These are phyloP conservation scores for Malaclemys terrapin DNA, from an alignment of 2,113 vertebrate species.

Conservation along the genomic window DNA sequence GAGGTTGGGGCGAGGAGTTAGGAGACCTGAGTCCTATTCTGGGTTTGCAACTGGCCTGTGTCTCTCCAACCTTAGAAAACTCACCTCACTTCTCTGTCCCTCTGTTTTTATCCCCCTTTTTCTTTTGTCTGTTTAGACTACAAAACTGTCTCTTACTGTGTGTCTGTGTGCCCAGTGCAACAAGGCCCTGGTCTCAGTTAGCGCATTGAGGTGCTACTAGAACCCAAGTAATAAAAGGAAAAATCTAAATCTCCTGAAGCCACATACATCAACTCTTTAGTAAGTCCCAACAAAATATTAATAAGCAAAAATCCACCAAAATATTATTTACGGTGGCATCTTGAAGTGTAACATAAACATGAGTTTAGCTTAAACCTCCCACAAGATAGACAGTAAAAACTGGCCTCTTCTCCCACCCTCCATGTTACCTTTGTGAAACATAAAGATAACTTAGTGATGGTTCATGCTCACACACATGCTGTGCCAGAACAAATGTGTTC, in stretches of 20 bases:
- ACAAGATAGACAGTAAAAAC: background rate
- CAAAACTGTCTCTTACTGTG: background rate
- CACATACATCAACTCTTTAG: background rate
- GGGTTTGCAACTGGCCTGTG: background rate
- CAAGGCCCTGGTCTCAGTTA: background rate
- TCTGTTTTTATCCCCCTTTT: background rate
- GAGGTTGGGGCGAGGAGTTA: background rate
- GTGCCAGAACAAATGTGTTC: background rate
- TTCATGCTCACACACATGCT: background rate
- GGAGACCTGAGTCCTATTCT: background rate
- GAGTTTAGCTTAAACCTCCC: background rate
- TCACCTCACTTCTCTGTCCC: background rate
- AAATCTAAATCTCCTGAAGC: background rate
- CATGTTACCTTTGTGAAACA: background rate
- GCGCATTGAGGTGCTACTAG: background rate
- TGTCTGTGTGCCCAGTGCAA: background rate
- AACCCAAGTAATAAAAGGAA: background rate
- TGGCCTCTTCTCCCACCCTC: background rate
- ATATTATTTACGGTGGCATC: background rate
- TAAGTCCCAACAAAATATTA: background rate
- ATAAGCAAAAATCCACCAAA: background rate
- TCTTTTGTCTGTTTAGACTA: background rate
- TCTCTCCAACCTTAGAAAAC: background rate
- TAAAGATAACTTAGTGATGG: background rate
- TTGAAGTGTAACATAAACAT: background rate